phyloP scores from a whole-genome alignment of 2,797 vertebrate genomes.

The Enteromius thamalakanensis region DNA sequence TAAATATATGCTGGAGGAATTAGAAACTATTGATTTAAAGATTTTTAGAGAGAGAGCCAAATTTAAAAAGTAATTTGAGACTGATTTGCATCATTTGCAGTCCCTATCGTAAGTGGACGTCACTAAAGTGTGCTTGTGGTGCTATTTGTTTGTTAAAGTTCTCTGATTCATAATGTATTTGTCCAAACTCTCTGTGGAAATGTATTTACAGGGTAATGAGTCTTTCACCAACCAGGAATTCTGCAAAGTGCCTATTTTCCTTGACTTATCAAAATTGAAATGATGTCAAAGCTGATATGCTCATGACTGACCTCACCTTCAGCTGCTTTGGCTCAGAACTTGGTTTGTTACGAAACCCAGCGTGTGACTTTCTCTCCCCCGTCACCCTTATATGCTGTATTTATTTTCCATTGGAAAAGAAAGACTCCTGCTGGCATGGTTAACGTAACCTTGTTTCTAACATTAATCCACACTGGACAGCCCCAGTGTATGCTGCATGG shows the following conservation, averaged over 20 bases:
- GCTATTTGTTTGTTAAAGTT: no score
- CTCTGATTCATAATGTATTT: not conserved
- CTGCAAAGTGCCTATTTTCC: not conserved
- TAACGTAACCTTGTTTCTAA: conserved; percentile 33
- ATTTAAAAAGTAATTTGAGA: not conserved
- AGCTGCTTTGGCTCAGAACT: conserved; percentile 16
- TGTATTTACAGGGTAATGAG: not conserved
- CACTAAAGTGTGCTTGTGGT: not conserved
- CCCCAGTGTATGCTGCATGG: not conserved
- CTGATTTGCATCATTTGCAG: not conserved
- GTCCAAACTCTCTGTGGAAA: not conserved
- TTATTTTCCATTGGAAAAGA: conserved; percentile 37
- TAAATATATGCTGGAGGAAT: no score
- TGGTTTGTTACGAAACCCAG: conserved; percentile 18
- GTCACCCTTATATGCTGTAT: conserved; percentile 35
- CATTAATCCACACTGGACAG: conserved; percentile 35
- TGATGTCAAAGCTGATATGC: conserved; percentile 5
- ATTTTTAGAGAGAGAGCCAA: no score
- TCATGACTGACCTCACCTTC: conserved; percentile 17
- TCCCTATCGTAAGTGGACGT: not conserved
- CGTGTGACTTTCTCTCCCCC: conserved; percentile 28
- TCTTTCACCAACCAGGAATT: not conserved
- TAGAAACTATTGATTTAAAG: no score
- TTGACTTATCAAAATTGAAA: conserved; percentile 3
- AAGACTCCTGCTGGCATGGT: conserved; percentile 14